Base-by-base conservation (phyloP, 2,113 vertebrate species). In the Alligator mississippiensis region DNA sequence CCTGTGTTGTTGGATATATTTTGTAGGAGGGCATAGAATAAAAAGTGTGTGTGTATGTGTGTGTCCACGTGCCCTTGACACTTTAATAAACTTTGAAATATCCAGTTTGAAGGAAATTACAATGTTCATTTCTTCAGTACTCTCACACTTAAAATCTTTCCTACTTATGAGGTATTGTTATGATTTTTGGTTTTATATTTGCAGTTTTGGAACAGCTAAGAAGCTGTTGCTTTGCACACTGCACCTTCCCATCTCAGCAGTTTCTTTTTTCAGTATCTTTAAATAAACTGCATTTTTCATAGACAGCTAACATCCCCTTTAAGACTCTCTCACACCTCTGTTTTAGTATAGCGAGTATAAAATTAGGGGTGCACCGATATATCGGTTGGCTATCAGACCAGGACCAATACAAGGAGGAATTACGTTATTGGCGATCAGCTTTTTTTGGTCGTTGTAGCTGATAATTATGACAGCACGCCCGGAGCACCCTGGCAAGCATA, bases 211-310 rank as follows among this genome's bases (percentile, higher is more conserved):
- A 38, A 72, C 18, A 38, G 38, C 34, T 72, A 72, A 72, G 68
- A 30, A 72, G 38, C 68, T 38, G 28, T 66, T 66, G 24, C 24
- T 25, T 63, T 21, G 25, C 12, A 47, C 5, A 0, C 6, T 34
- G 9, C 58, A 74, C 27, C 64, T 27, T 1, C 0, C 47, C 47
- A 4, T 62, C 58, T 60, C 0, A 70, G 54, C 18, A 59, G 12
- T 11, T 77, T 6, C 55, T 54, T 5, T 6, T 59, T 28, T 66
- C 6, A 28, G 10, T 27, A 15, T 47, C 64, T 60, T 17, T 59
- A 12, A 11, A 61, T 30, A 70, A 70, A 70, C 19, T 47, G 21
- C 24, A 6, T 74, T 47, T 74, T 47, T 22, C 70, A 74, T 14
- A 7, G 38, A 47, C 70, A 74, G 15, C 11, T 74, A 22, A 22